phyloP scores from a whole-genome alignment of 2,113 vertebrate species.

The Hyaena hyaena region DNA sequence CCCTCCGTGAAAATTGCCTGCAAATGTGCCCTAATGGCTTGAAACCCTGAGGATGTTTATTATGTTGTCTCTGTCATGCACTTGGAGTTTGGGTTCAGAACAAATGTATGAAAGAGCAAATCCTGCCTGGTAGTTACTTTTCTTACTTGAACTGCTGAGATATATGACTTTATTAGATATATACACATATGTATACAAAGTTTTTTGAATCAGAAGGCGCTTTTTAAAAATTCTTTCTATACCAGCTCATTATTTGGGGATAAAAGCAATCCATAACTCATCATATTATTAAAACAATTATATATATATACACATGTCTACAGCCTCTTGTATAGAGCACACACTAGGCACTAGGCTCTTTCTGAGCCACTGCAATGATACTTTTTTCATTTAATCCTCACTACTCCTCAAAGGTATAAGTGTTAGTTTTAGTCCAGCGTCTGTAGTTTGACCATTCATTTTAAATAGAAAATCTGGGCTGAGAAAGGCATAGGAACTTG shows the following conservation, averaged over 20 bases:
- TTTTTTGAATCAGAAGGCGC: neutral
- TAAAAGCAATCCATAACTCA: neutral
- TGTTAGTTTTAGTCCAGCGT: neutral
- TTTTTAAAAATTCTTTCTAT: neutral
- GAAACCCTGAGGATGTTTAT: conserved; percentile 27
- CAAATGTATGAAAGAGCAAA: conserved; percentile 15
- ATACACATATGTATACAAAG: neutral
- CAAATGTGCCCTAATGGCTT: conserved; percentile 66
- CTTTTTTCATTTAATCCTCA: neutral
- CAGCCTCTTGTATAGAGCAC: neutral
- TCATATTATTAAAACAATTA: neutral
- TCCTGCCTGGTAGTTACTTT: neutral
- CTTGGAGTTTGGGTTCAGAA: conserved; percentile 37
- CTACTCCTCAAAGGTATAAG: neutral
- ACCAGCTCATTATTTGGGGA: neutral
- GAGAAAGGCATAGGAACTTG: neutral
- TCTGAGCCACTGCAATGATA: neutral
- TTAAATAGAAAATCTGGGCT: neutral
- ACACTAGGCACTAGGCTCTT: neutral
- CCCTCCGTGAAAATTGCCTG: conserved; percentile 58
- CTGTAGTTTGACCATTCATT: neutral
- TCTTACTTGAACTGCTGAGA: neutral
- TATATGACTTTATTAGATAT: neutral
- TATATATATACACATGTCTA: neutral
- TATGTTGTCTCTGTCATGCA: conserved; percentile 5